Evolutionary conservation across 1,140 invertebrate genomes (phyloP).

Genomic region (Augochlora pura): DNA sequence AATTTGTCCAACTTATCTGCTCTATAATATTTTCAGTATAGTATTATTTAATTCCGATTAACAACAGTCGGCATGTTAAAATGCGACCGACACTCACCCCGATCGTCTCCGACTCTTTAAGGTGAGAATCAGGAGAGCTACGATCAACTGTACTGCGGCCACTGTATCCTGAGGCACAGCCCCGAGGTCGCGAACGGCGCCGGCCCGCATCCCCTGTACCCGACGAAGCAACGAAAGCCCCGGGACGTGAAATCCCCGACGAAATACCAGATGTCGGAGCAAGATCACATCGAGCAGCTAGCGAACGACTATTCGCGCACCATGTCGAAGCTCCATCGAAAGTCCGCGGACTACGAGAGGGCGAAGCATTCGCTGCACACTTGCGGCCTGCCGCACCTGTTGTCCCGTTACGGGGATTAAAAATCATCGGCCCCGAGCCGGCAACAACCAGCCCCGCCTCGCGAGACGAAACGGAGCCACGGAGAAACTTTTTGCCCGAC

Average conservation of each 20-base stretch:
- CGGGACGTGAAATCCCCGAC: conserved; percentile 38
- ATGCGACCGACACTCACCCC: no score
- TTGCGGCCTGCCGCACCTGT: conserved; percentile 3
- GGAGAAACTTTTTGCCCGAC: no score
- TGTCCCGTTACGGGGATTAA: conserved; percentile 38
- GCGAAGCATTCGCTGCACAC: conserved; percentile 29
- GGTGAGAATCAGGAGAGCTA: conserved; percentile 40
- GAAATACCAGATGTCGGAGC: conserved; percentile 42
- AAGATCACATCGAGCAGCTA: conserved; percentile 35
- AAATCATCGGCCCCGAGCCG: not conserved
- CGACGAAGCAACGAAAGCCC: conserved; percentile 41
- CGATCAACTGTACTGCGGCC: conserved; percentile 38
- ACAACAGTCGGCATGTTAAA: no score
- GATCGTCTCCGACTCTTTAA: not conserved
- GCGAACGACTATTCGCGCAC: conserved; percentile 19
- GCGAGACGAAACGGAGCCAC: no score
- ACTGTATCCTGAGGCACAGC: conserved; percentile 33
- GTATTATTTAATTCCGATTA: no score
- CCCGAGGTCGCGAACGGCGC: conserved; percentile 15
- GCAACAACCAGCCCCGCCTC: no score
- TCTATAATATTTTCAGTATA: no score
- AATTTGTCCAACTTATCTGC: no score
- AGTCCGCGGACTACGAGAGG: conserved; percentile 29
- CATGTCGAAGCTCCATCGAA: conserved; percentile 38
- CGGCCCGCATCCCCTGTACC: conserved; percentile 15